Evolutionary conservation across 2,113 vertebrate species (phyloP), one percentile per base, ranked within the genome.

Genomic region (Pluvianellus socialis): DNA sequence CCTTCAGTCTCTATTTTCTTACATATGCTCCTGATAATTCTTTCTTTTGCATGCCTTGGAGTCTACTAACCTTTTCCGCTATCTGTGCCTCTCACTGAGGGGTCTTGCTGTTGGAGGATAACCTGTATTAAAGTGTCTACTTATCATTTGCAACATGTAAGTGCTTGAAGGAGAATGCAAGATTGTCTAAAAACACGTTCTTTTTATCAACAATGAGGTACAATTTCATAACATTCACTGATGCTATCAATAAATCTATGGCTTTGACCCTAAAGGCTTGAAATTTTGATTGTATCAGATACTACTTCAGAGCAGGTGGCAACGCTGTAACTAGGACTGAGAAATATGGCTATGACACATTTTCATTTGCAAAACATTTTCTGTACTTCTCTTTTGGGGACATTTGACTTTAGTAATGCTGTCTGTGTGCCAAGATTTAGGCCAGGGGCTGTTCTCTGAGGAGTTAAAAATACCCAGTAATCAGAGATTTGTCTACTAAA

Each of bases 401-500:
- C 53, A 73, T 84, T 91, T 94, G 79, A 79, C 87, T 94, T 94
- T 81, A 79, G 73, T 32, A 91, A 47, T 7, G 10, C 72, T 95
- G 77, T 89, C 38, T 68, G 65, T 92, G 67, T 96, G 96, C 77
- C 90, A 97, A 91, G 84, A 89, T 86, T 95, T 85, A 96, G 92
- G 77, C 67, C 79, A 81, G 7, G 24, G 65, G 21, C 2, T 94
- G 67, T 88, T 90, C 83, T 95, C 72, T 79, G 70, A 92, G 79
- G 83, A 95, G 87, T 76, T 95, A 94, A 89, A 96, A 80, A 47
- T 42, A 95, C 27, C 49, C 62, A 86, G 62, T 92, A 96, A 96
- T 97, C 71, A 96, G 95, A 96, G 79, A 95, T 96, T 93, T 96
- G 93, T 96, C 94, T 95, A 56, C 53, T 79, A 44, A 95, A 96